Evolutionary conservation across 2,113 vertebrate species (phyloP), one percentile per base, ranked within the genome.

Genomic region (Peromyscus leucopus): DNA sequence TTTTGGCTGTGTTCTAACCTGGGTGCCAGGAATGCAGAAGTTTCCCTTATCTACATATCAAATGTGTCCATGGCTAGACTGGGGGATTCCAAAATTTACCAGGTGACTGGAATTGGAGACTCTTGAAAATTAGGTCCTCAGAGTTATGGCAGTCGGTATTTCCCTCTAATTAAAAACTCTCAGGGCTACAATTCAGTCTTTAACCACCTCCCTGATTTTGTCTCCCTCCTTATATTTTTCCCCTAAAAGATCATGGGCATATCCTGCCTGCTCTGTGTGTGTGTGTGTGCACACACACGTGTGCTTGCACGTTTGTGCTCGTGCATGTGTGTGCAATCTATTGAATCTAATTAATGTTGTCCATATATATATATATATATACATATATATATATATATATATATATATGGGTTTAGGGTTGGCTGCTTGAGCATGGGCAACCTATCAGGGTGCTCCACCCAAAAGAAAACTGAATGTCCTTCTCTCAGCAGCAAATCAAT

Each of bases 11-110:
- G 71, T 75, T 57, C 36, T 72, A 15, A 91, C 9, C 59, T 17
- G n/a, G 11, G 8, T 31, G 2, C 7, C 63, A 51, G 28, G n/a
- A 63, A 71, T 26, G 78, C 51, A 85, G 46, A 92, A 15, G 15
- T 12, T 8, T 3, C 7, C 9, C 8, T 4, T 79, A 65, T 16
- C 1, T 67, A 31, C 10, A 15, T 57, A 59, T 7, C 39, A 33
- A 28, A 1, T 31, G 31, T 16, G 2, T 55, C 16, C 16, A 26
- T 0, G 22, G 1, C 1, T 39, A 31, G 22, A 48, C 3, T 5
- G 33, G 83, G 72, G 48, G 8, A 36, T 12, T 26, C 36, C 55
- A 26, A 91, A 67, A 9, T 74, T 16, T 83, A 12, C 19, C 19
- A 61, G 59, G 4, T 15, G 12, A 89, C 13, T 55, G 36, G 46